A percentile compares a stretch with the other conserved stretches of the same genome.
These are phyloP conservation scores for Eupithecia dodoneata DNA, from an alignment of 2,888 invertebrate genomes.

Conservation along the genomic window DNA sequence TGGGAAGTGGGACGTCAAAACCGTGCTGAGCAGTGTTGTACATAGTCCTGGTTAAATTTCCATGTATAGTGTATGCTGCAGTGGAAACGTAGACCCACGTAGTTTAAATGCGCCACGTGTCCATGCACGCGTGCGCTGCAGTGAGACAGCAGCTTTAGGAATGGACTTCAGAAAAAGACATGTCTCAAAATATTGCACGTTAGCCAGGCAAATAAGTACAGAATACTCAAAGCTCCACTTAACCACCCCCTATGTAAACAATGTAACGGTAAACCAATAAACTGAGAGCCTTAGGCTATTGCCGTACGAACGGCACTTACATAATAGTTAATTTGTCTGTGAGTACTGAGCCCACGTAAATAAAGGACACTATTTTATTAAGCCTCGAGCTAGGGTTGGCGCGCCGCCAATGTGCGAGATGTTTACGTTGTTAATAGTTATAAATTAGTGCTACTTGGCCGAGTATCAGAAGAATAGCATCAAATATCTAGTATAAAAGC, in stretches of 20 bases:
- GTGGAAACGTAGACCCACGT: too few relatives aligned
- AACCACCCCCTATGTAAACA: slow-evolving; percentile 34
- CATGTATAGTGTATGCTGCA: too few relatives aligned
- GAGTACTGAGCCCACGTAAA: slow-evolving; percentile 41
- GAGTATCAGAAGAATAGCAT: neutral
- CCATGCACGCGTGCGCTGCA: too few relatives aligned
- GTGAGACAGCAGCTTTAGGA: neutral
- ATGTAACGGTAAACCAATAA: slow-evolving; percentile 49
- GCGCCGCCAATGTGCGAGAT: slow-evolving; percentile 6
- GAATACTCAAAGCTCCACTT: slow-evolving; percentile 21
- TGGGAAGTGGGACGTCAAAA: too few relatives aligned
- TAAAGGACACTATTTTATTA: slow-evolving; percentile 49
- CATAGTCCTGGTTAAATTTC: too few relatives aligned
- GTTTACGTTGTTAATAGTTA: slow-evolving; percentile 3
- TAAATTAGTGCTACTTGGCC: slow-evolving; percentile 7
- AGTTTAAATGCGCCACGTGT: too few relatives aligned
- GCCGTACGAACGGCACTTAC: slow-evolving; percentile 42
- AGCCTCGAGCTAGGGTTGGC: slow-evolving; percentile 38
- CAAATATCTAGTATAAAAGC: neutral
- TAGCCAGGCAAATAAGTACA: slow-evolving; percentile 11
- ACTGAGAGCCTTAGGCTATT: slow-evolving; percentile 34
- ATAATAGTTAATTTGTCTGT: slow-evolving; percentile 44
- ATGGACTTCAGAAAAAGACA: neutral
- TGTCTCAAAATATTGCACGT: neutral
- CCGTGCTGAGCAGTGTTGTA: too few relatives aligned